Conservation (phyloP, 1,140 invertebrate species). For the Diploscapter pachys region DNA sequence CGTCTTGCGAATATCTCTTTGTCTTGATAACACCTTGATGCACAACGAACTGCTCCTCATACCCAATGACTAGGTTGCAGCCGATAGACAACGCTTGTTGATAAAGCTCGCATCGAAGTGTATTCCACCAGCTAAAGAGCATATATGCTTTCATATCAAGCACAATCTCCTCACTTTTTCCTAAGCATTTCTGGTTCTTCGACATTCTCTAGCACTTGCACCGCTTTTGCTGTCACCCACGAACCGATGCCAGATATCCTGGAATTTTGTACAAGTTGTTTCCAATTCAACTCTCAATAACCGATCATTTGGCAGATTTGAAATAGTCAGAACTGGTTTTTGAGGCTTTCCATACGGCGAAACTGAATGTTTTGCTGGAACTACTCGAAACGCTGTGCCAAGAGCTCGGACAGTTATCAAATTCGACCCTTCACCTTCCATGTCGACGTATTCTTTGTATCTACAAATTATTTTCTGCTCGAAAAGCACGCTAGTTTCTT, state of each 20-base stretch:
- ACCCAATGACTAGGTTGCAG: slow-evolving; percentile 22
- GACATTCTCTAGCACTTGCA: slow-evolving; percentile 6
- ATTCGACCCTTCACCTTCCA: slow-evolving; percentile 14
- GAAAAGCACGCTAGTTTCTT: not conserved
- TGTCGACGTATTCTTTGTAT: slow-evolving; percentile 7
- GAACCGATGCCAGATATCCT: slow-evolving; percentile 7
- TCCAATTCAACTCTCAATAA: not conserved
- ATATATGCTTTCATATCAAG: no score
- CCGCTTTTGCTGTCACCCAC: not conserved
- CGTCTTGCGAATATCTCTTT: not conserved
- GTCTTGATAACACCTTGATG: slow-evolving; percentile 6
- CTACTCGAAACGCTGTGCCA: slow-evolving; percentile 3
- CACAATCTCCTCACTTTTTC: no score
- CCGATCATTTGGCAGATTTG: slow-evolving; percentile 7
- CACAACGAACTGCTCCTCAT: slow-evolving; percentile 11
- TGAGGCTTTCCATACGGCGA: slow-evolving; percentile 4
- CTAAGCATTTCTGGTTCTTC: slow-evolving; percentile 10
- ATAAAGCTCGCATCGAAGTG: slow-evolving; percentile 12
- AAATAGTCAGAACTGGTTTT: slow-evolving; percentile 12
- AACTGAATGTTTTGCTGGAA: not conserved
- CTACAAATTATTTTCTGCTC: not conserved
- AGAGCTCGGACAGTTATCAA: slow-evolving; percentile 7
- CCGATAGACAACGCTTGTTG: slow-evolving; percentile 20
- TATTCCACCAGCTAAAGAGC: slow-evolving; percentile 3
- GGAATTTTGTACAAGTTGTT: not conserved